Percentiles rank a stretch among this genome's conserved stretches.
phyloP scores from a whole-genome alignment of 2,888 invertebrate species.

The Dolichomitus sp. region DNA sequence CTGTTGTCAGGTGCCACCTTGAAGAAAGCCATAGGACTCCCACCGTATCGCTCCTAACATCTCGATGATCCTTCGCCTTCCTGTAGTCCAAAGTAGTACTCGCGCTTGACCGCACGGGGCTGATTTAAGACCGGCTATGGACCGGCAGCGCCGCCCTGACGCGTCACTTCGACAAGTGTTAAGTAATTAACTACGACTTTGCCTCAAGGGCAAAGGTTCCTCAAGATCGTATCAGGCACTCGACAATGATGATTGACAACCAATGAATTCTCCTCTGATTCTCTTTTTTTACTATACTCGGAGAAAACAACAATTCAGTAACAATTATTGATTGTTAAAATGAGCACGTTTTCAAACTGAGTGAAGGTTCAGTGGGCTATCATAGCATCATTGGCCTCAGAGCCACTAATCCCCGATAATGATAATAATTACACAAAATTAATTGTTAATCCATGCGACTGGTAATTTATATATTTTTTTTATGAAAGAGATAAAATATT shows the following conservation, averaged over 20 bases:
- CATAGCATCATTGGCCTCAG: too few relatives aligned
- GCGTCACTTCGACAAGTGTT: constrained; percentile 57
- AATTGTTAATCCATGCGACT: too few relatives aligned
- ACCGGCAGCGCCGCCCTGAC: constrained; percentile 41
- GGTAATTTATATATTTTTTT: too few relatives aligned
- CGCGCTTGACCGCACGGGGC: constrained; percentile 13
- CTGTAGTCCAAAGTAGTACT: constrained; percentile 27
- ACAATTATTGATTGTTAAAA: too few relatives aligned
- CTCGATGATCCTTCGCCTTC: constrained; percentile 34
- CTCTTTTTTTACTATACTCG: not conserved
- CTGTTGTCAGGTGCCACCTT: constrained; percentile 39
- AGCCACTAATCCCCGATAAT: too few relatives aligned
- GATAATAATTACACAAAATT: too few relatives aligned
- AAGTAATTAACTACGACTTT: constrained; percentile 57
- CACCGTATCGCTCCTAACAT: constrained; percentile 42
- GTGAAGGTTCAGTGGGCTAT: too few relatives aligned
- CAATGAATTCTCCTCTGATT: not conserved
- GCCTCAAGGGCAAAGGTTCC: not conserved
- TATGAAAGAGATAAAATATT: too few relatives aligned
- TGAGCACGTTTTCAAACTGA: too few relatives aligned
- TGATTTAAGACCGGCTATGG: constrained; percentile 39
- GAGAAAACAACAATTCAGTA: too few relatives aligned
- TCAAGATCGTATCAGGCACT: not conserved
- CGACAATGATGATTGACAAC: not conserved
- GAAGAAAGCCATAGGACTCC: constrained; percentile 49